phyloP scores from a whole-genome alignment of 2,888 invertebrate species.

The Thecophora atra region DNA sequence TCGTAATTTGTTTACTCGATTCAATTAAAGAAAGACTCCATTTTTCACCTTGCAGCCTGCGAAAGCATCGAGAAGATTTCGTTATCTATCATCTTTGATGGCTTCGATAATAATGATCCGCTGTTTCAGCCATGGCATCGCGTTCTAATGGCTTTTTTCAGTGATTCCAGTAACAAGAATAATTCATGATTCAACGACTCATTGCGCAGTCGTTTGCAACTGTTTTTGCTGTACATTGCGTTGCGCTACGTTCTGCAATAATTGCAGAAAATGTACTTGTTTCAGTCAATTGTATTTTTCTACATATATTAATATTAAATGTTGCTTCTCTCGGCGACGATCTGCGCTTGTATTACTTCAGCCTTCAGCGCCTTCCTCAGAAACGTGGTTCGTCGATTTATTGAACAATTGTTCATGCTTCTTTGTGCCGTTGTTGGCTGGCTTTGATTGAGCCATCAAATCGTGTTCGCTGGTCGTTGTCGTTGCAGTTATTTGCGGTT shows the following conservation, averaged over 20 bases:
- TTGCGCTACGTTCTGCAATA: constrained; percentile 3
- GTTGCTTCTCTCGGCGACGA: background rate
- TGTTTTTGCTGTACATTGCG: too few relatives aligned
- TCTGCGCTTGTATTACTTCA: background rate
- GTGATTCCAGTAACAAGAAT: background rate
- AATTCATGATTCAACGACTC: background rate
- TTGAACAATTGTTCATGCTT: constrained; percentile 27
- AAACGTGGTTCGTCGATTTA: constrained; percentile 21
- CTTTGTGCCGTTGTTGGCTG: background rate
- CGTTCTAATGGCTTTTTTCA: too few relatives aligned
- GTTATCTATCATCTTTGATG: too few relatives aligned
- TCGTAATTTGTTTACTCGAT: too few relatives aligned
- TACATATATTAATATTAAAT: constrained; percentile 25
- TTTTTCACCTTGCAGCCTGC: too few relatives aligned
- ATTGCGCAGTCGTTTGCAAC: too few relatives aligned
- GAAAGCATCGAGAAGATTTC: too few relatives aligned
- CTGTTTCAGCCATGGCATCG: too few relatives aligned
- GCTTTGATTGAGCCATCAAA: constrained; percentile 35
- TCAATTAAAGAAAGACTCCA: too few relatives aligned
- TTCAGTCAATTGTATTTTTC: constrained; percentile 25
- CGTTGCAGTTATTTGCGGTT: background rate
- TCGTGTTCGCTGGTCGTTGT: background rate
- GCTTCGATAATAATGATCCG: too few relatives aligned
- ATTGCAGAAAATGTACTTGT: constrained; percentile 26
- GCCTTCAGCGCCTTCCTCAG: background rate